Base-by-base conservation (phyloP, 2,888 invertebrate species). In the Entomobrya proxima region DNA sequence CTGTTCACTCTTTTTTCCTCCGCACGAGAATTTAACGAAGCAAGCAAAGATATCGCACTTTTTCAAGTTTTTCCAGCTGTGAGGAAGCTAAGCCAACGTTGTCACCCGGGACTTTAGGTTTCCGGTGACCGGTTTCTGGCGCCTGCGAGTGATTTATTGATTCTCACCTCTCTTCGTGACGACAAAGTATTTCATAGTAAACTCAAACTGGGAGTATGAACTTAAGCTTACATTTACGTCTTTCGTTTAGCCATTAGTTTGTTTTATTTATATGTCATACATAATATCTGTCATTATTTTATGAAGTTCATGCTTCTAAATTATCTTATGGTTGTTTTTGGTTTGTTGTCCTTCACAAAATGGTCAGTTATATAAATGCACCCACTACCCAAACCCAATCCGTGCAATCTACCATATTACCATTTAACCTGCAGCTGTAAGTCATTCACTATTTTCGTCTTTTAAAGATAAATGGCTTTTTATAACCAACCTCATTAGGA, bases 81-180 rank as follows among this genome's bases (percentile, higher is more conserved):
- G 89, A 89, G 89, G 90, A 90, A 89, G 87, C 89, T 88, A 88
- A 85, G 88, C 88, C 88, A 87, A 86, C 87, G 86, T 84, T 88
- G 88, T 89, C 89, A 90, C 89, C 88, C 89, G 89, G 90, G 90
- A 89, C 88, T 88, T 88, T 80, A 85, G 89, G 90, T 89, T 90
- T 90, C 90, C 90, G 89, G 89, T 90, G 85, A 87, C 88, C 87
- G 87, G 55, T 50, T 84, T 86, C 89, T 89, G 89, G 88, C 89
- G 90, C 90, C 89, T 89, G 88, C 87, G 86, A 89, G 89, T 90
- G 89, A 90, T 90, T 90, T 90, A 90, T 89, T 89, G 88, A 90
- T 90, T 88, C 88, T 88, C 84, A 27, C 1, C 27, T 15, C 27
- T n/a, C 47, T 47, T 2, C 24, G 27, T 72, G 18, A 47, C 47